These are phyloP conservation scores for Noturus placidus DNA, from an alignment of 2,113 vertebrate genomes.

Conservation along the genomic window DNA sequence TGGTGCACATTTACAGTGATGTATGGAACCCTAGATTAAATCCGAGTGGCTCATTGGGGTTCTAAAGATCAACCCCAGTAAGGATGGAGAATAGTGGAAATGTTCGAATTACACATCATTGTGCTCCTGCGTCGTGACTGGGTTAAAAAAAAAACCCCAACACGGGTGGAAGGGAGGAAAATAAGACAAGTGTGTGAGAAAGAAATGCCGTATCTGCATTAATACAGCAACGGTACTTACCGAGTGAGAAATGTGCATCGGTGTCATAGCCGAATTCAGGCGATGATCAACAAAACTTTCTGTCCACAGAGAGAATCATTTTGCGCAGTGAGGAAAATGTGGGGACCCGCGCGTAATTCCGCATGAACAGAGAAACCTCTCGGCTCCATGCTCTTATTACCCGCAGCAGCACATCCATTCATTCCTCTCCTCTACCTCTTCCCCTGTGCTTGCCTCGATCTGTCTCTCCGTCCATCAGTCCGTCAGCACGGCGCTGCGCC, in stretches of 20 bases:
- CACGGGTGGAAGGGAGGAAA: background rate
- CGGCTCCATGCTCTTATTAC: background rate
- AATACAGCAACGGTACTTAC: slow-evolving; percentile 31
- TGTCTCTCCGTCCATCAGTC: slow-evolving; percentile 32
- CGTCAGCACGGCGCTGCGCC: slow-evolving; percentile 43
- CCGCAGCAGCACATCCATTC: background rate
- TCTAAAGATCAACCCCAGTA: too few species aligned
- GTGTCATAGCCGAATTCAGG: background rate
- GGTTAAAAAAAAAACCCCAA: background rate
- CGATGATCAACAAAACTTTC: slow-evolving; percentile 47
- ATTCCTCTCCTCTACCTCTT: slow-evolving; percentile 31
- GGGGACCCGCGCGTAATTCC: slow-evolving; percentile 28
- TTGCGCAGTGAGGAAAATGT: slow-evolving; percentile 10
- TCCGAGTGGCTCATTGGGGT: background rate
- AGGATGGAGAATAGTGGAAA: background rate
- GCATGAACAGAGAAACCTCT: slow-evolving; percentile 10
- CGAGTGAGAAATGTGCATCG: slow-evolving; percentile 27
- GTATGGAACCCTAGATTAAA: background rate
- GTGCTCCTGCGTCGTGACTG: slow-evolving; percentile 33
- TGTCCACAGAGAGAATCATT: slow-evolving; percentile 22
- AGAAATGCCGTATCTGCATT: background rate
- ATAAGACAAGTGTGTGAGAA: background rate
- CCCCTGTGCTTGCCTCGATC: background rate
- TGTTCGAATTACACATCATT: background rate
- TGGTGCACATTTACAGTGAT: background rate